Base-by-base conservation (phyloP, 2,113 vertebrate species). In the Corvus moneduloides region DNA sequence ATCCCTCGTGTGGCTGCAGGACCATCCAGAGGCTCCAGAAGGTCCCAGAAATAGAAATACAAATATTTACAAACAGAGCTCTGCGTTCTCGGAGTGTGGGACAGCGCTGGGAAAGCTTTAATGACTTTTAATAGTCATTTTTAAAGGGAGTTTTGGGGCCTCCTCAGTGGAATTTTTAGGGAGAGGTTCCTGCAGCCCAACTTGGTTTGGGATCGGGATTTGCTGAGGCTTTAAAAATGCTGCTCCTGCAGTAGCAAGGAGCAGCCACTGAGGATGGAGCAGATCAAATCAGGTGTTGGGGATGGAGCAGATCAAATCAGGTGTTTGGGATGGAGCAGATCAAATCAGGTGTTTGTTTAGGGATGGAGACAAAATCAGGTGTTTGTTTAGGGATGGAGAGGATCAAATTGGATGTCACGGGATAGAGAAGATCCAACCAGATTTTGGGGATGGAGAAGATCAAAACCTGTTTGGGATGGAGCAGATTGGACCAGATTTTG, bases 51-150 rank as follows among this genome's bases (percentile, higher is more conserved):
- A 27, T 2, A 3, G 1, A 51, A 61, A 71, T 8, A 24, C 7
- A 44, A 32, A 52, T 19, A 24, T 39, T 51, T 6, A 10, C 4
- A 37, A 67, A 44, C 30, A 11, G 41, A 30, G 16, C 26, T 0
- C 48, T 7, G 24, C 0, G 0, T 18, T 33, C 61, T 37, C 3
- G 2, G 23, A 0, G 1, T 0, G 30, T 0, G 24, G 41, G 44
- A 35, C 51, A 37, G 48, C 44, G 22, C 5, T 16, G 85, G 73
- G 68, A 81, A 80, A 52, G 73, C 52, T 56, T 16, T 2, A 8
- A 7, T 1, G 30, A 3, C 35, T 48, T 13, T 55, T 27, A 3
- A 11, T 13, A 8, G 37, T 21, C 2, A 3, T 0, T 6, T 2
- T 41, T 41, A 41, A 41, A 41, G 6, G 2, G n/a, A 14, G 22